Conservation (phyloP, 2,888 invertebrate species). For the Cyclophora punctaria region DNA sequence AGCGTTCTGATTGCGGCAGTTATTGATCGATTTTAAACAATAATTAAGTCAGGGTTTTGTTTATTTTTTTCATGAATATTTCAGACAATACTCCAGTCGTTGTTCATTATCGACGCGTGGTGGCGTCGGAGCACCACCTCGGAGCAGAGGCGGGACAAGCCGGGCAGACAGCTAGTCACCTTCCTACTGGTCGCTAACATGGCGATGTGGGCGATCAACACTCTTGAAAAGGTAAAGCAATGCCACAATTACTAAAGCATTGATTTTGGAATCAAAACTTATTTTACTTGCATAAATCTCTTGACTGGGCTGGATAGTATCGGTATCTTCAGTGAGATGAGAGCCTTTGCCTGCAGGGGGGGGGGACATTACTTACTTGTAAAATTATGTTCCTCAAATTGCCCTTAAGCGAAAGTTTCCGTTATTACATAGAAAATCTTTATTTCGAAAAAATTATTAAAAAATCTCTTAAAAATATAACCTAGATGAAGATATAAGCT, state of each 20-base stretch:
- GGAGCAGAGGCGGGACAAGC: constrained; percentile 82
- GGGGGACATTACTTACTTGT: no score
- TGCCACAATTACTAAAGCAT: no score
- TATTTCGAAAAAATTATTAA: background rate
- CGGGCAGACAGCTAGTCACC: constrained; percentile 89
- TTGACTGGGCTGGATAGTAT: no score
- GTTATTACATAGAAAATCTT: background rate
- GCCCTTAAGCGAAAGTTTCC: no score
- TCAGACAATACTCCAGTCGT: constrained; percentile 83
- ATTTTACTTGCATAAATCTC: background rate
- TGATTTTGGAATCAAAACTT: background rate
- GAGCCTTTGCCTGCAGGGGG: no score
- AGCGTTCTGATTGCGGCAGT: no score
- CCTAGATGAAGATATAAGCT: no score
- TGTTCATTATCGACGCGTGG: constrained; percentile 84
- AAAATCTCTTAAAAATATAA: no score
- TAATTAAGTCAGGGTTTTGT: no score
- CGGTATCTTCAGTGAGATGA: no score
- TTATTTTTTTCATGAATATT: constrained; percentile 7
- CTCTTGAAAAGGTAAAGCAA: constrained; percentile 76
- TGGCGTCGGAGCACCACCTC: constrained; percentile 84
- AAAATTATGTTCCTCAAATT: no score
- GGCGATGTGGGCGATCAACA: constrained; percentile 91
- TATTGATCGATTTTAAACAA: no score
- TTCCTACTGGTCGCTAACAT: constrained; percentile 87